Conservation (phyloP, 2,113 vertebrate species). For the Blennius ocellaris region DNA sequence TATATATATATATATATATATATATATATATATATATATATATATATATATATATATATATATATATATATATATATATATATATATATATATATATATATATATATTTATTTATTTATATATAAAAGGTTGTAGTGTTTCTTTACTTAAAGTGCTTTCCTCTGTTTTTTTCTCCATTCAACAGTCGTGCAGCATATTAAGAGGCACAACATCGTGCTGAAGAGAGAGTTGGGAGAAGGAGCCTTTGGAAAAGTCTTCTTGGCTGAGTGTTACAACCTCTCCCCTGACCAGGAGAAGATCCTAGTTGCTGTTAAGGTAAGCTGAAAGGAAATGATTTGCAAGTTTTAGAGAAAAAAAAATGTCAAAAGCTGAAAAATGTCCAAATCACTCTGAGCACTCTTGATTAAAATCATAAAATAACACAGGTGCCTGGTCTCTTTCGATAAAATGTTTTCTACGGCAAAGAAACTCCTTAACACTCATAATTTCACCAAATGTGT, state of each 20-base stretch:
- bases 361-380: not conserved
- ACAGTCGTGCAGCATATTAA: conserved; percentile 99
- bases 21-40: no score
- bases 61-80: no score
- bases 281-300: conserved; percentile 95
- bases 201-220: conserved; percentile 97
- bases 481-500: not conserved
- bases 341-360: not conserved
- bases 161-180: conserved; percentile 35
- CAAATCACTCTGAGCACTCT: not conserved
- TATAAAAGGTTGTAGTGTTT: not conserved
- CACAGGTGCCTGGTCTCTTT: not conserved
- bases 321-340: not conserved
- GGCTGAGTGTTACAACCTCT: conserved; percentile 97
- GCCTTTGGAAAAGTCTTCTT: conserved; percentile 99
- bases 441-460: not conserved
- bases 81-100: no score
- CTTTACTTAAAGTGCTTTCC: not conserved
- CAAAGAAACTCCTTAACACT: no score
- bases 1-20: no score
- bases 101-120: no score
- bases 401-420: not conserved
- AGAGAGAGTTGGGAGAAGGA: conserved; percentile 97
- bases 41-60: no score
- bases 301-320: conserved; percentile 98